Base-by-base conservation (phyloP, 1,140 invertebrate genomes). In the Procambarus clarkii region DNA sequence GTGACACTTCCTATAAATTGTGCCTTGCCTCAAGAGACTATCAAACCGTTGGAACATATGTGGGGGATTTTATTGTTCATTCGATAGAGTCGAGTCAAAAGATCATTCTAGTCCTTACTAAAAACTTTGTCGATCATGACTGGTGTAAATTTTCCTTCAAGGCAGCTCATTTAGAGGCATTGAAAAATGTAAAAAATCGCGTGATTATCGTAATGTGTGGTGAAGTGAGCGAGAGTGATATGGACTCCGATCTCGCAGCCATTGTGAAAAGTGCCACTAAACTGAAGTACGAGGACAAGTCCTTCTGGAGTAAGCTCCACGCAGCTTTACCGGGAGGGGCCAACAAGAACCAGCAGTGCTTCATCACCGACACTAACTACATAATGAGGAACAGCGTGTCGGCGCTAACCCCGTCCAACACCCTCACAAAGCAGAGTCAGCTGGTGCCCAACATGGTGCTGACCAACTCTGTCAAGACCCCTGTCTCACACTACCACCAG, bases 51-150 rank as follows among this genome's bases (percentile, higher is more conserved):
- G 96, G 96, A 93, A 95, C 95, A 89, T 97, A 97, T 93, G 95
- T 97, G 84, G 96, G 97, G 93, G 96, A 97, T 93, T 96, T 96
- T 34, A 96, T 96, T 3, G 91, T 93, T 64, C 86, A 91, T 60
- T 96, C 97, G 34, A 96, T 97, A 84, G 74, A 90, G 82, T 77
- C 93, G 48, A 88, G 93, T 79, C 95, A 97, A 85, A 96, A 98
- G 87, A 98, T 98, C 21, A 97, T 99, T 81, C 97, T 99, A 96
- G 96, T 99, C 91, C 95, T 99, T 11, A 98, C 98, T 71, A 97
- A 98, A 94, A 98, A 98, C 94, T 99, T 98, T 94, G 97, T 98
- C 92, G 97, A 98, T 74, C 93, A 93, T 79, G 93, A 92, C 80
- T 94, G 85, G 92, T 94, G 94, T 93, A 95, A 94, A 91, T 93